Percentiles rank a stretch among this genome's conserved stretches.
phyloP scores from a whole-genome alignment of 37 sponge, comb jelly and placozoan species.

The Cliona cf. orientalis region DNA sequence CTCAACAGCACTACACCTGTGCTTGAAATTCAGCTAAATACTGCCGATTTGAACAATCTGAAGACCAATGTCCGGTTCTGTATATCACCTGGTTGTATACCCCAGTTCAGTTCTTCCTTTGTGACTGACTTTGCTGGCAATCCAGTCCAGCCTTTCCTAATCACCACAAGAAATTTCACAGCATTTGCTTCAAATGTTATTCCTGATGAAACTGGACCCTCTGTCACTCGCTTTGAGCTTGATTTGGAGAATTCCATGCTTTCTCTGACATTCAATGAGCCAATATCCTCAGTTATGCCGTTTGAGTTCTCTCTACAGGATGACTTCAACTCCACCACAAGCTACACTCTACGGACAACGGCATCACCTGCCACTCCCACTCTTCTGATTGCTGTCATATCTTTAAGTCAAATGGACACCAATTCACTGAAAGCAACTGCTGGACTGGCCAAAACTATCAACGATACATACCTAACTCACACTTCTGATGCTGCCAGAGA shows the following conservation, averaged over 20 bases:
- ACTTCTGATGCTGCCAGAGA: constrained; percentile 38
- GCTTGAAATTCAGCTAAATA: constrained; percentile 46
- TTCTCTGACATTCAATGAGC: constrained; percentile 78
- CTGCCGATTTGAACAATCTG: constrained; percentile 71
- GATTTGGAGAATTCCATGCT: constrained; percentile 67
- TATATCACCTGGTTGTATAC: constrained; percentile 36
- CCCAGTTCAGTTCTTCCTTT: constrained; percentile 53
- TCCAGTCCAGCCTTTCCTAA: constrained; percentile 37
- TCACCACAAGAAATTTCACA: background rate
- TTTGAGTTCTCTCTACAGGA: constrained; percentile 68
- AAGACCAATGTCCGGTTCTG: constrained; percentile 64
- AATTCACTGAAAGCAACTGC: constrained; percentile 63
- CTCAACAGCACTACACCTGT: constrained; percentile 59
- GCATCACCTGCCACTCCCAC: background rate
- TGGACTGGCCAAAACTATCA: constrained; percentile 67
- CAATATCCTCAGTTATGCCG: constrained; percentile 38
- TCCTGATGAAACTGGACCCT: constrained; percentile 66
- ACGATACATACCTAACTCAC: constrained; percentile 77
- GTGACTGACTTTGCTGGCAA: constrained; percentile 92
- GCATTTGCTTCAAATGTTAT: constrained; percentile 43
- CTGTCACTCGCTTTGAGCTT: constrained; percentile 58
- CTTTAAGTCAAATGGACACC: constrained; percentile 59
- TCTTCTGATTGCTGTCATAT: constrained; percentile 23
- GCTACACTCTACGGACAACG: constrained; percentile 57
- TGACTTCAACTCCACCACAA: constrained; percentile 60